phyloP scores from a whole-genome alignment of 1,140 invertebrate species.

The Tetragnatha versicolor region DNA sequence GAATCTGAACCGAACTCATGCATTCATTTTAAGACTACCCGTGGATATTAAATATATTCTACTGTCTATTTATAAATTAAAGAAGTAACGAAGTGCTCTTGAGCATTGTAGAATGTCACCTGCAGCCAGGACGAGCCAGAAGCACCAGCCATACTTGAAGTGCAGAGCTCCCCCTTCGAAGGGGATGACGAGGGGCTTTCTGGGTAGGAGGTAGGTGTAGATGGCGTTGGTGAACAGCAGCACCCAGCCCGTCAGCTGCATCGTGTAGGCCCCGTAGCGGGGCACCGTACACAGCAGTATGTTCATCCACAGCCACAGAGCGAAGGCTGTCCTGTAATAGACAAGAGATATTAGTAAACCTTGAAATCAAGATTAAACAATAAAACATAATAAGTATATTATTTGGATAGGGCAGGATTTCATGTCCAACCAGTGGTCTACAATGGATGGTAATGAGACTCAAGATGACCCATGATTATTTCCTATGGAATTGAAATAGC shows the following conservation, averaged over 20 bases:
- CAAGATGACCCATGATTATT: too few relatives aligned
- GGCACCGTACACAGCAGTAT: slow-evolving; percentile 89
- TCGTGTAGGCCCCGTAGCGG: slow-evolving; percentile 88
- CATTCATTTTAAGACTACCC: too few relatives aligned
- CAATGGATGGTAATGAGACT: too few relatives aligned
- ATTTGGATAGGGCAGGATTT: too few relatives aligned
- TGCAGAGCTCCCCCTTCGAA: slow-evolving; percentile 78
- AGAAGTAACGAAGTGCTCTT: neutral
- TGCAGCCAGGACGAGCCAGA: slow-evolving; percentile 86
- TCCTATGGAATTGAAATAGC: too few relatives aligned
- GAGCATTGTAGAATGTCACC: slow-evolving; percentile 68
- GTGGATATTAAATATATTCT: too few relatives aligned
- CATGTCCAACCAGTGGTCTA: too few relatives aligned
- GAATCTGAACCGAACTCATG: too few relatives aligned
- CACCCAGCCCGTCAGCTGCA: slow-evolving; percentile 79
- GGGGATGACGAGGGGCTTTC: slow-evolving; percentile 80
- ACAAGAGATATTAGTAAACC: slow-evolving; percentile 22
- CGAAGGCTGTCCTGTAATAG: slow-evolving; percentile 80
- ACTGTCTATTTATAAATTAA: too few relatives aligned
- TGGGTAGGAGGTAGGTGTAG: slow-evolving; percentile 84
- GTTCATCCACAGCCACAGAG: slow-evolving; percentile 91
- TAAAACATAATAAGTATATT: too few relatives aligned
- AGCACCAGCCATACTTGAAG: slow-evolving; percentile 91
- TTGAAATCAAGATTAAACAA: too few relatives aligned
- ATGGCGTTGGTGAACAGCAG: slow-evolving; percentile 80